phyloP scores from a whole-genome alignment of 2,797 vertebrate genomes.

The Ibycter americanus region DNA sequence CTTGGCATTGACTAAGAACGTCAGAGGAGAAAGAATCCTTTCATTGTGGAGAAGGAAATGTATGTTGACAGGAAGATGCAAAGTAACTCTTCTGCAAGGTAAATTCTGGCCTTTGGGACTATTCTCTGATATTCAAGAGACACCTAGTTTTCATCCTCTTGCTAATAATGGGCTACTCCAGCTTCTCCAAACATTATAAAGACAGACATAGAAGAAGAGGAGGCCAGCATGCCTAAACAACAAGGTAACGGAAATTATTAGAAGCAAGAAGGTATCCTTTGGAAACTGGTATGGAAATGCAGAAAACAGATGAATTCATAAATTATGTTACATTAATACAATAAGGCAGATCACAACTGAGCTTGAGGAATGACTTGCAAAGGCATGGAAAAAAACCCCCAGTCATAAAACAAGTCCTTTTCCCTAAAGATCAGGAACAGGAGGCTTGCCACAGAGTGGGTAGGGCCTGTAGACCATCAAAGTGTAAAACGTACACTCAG shows the following conservation, averaged over 20 bases:
- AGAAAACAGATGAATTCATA: not conserved
- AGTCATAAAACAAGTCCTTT: not conserved
- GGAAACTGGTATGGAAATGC: not conserved
- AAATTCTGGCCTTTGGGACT: not conserved
- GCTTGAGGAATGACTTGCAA: not conserved
- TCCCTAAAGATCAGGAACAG: not conserved
- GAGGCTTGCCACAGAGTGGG: not conserved
- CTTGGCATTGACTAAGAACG: not conserved
- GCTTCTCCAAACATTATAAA: not conserved
- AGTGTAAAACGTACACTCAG: not conserved
- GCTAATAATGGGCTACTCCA: not conserved
- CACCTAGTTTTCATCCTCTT: not conserved
- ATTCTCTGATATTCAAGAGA: not conserved
- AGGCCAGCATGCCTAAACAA: not conserved
- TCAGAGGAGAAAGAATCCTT: not conserved
- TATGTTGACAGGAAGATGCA: not conserved
- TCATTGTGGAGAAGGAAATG: not conserved
- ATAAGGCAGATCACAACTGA: not conserved
- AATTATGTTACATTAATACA: not conserved
- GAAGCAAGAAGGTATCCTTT: not conserved
- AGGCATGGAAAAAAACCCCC: not conserved
- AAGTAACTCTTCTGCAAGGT: not conserved
- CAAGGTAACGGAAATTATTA: not conserved
- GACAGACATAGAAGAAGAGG: not conserved
- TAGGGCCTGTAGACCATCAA: not conserved